Evolutionary conservation across 2,797 vertebrate genomes (phyloP).

Genomic region (Danio albolineatus): DNA sequence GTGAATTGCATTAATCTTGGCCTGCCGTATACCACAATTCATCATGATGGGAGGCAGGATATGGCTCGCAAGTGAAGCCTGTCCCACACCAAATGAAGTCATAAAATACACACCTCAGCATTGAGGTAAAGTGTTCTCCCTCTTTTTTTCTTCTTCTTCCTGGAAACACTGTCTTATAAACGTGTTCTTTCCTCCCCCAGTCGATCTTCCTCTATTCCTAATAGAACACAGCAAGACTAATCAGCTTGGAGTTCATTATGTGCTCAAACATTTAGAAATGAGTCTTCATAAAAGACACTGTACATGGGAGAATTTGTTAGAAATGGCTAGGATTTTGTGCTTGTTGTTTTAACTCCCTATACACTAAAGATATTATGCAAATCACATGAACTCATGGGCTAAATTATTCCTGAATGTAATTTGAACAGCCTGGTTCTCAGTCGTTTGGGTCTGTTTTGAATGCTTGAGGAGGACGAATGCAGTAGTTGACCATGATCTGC

Average conservation of each 20-base stretch:
- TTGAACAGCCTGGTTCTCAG: neutral
- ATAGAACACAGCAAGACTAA: slow-evolving; percentile 1
- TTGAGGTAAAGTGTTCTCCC: slow-evolving; percentile 29
- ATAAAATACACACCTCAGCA: slow-evolving; percentile 59
- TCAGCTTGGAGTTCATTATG: neutral
- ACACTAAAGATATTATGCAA: slow-evolving; percentile 21
- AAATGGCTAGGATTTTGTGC: neutral
- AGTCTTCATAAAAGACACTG: neutral
- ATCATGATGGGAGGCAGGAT: slow-evolving; percentile 56
- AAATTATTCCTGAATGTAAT: slow-evolving; percentile 8
- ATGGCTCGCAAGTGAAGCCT: slow-evolving; percentile 50
- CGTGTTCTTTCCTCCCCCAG: slow-evolving; percentile 7
- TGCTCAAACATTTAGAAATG: slow-evolving; percentile 10
- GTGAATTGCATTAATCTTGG: slow-evolving; percentile 65
- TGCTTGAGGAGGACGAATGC: neutral
- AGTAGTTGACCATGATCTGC: neutral
- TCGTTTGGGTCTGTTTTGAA: slow-evolving; percentile 1
- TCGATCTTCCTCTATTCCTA: slow-evolving; percentile 18
- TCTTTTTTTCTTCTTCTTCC: slow-evolving; percentile 8
- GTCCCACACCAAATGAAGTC: slow-evolving; percentile 60
- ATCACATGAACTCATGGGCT: neutral
- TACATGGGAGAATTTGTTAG: neutral
- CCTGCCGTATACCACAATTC: slow-evolving; percentile 58
- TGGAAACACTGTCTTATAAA: slow-evolving; percentile 30
- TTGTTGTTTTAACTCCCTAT: slow-evolving; percentile 13